Conservation (phyloP, 2,888 invertebrate species). For the Metalampra italica region DNA sequence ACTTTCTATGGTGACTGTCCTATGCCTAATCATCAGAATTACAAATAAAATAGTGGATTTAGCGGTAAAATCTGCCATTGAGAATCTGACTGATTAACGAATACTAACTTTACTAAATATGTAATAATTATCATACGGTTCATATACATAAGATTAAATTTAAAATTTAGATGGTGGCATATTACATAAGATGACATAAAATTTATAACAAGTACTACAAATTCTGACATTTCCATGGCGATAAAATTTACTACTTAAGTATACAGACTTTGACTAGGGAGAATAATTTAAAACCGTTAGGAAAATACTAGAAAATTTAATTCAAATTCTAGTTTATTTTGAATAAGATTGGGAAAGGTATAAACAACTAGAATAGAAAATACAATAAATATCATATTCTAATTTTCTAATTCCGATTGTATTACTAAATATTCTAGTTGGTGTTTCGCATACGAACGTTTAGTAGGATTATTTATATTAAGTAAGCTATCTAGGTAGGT, state of each 20-base stretch:
- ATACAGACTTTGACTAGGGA: conserved; percentile 22
- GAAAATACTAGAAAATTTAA: conserved; percentile 35
- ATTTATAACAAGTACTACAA: too few species aligned
- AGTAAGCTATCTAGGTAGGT: conserved; percentile 13
- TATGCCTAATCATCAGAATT: too few species aligned
- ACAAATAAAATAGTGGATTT: too few species aligned
- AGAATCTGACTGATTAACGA: too few species aligned
- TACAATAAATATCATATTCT: background rate
- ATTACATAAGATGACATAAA: too few species aligned
- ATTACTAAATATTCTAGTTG: conserved; percentile 49
- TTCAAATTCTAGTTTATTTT: background rate
- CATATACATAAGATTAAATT: too few species aligned
- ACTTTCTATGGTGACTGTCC: too few species aligned
- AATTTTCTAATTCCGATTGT: conserved; percentile 24
- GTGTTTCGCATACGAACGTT: conserved; percentile 62
- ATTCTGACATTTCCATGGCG: too few species aligned
- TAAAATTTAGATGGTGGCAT: too few species aligned
- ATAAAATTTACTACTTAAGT: background rate
- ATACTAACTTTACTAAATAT: too few species aligned
- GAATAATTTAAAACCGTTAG: conserved; percentile 36
- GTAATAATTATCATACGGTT: too few species aligned
- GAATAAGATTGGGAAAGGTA: conserved; percentile 34
- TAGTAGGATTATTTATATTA: conserved; percentile 47
- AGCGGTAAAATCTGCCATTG: too few species aligned
- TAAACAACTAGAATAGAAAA: conserved; percentile 1